Base-by-base conservation (phyloP, 2,888 invertebrate species). In the Protophormia terraenovae region DNA sequence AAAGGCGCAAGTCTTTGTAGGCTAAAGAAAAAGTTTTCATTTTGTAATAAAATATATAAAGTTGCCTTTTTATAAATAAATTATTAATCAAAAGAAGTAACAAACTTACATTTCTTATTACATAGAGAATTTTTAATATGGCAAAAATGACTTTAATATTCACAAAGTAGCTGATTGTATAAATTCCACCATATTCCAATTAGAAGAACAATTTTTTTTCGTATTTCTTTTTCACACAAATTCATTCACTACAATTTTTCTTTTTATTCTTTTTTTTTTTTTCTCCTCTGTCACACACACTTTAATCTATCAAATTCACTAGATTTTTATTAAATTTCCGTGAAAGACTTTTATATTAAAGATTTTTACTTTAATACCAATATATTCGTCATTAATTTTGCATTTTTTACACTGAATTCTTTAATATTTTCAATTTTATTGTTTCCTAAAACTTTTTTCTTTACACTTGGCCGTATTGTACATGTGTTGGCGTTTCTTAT, bases 401-500 rank as follows among this genome's bases (percentile, higher is more conserved):
- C 53, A 35, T 16, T 58, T 67, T 58, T 50, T 60, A n/a, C 12
- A 3, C 27, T 19, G 14, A 79, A 45, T 45, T 76, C 29, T 58
- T 47, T 73, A 27, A 5, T 60, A 38, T 47, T 67, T 73, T 58
- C 14, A n/a, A n/a, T n/a, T n/a, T n/a, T 47, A 35, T 32, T 45
- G n/a, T 72, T 66, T 58, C 16, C 67, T 14, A 24, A 47, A 50
- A 3, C 64, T 78, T 80, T 75, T 66, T 82, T 45, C 16, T 71
- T 62, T 24, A 72, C 67, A 76, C 45, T 77, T 62, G 69, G 47
- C 41, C 67, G 73, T 62, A 41, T 66, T 58, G 85, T 75, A 85
- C 72, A 84, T 77, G 85, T 82, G 85, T 79, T 85, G 82, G 82
- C 85, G 78, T 82, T 81, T 66, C 32, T 24, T 50, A 8, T 10